These are phyloP conservation scores for Bellardia bayeri DNA, from an alignment of 2,888 invertebrate species.

Conservation along the genomic window DNA sequence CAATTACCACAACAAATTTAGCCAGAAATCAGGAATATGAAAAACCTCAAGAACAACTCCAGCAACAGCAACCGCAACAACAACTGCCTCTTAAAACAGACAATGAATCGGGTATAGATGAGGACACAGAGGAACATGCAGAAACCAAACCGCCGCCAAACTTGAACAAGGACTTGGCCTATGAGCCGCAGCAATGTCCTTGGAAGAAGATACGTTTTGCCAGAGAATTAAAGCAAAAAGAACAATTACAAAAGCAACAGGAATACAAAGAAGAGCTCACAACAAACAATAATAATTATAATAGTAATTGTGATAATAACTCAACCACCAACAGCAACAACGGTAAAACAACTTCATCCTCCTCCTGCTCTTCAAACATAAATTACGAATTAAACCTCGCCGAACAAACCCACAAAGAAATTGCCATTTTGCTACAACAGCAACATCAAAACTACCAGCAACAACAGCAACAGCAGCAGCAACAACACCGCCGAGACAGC, in stretches of 20 bases:
- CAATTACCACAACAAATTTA: slow-evolving; percentile 53
- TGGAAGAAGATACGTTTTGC: slow-evolving; percentile 84
- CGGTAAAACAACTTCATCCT: slow-evolving; percentile 35
- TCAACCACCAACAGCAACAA: slow-evolving; percentile 38
- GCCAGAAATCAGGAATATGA: slow-evolving; percentile 76
- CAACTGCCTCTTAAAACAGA: slow-evolving; percentile 73
- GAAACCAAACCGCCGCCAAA: slow-evolving; percentile 43
- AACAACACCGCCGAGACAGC: slow-evolving; percentile 82
- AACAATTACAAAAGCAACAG: slow-evolving; percentile 77
- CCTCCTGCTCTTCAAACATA: slow-evolving; percentile 45
- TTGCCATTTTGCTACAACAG: slow-evolving; percentile 77
- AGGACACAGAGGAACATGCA: slow-evolving; percentile 77
- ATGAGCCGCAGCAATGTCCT: slow-evolving; percentile 83
- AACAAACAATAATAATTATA: slow-evolving; percentile 28
- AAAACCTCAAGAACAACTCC: slow-evolving; percentile 78
- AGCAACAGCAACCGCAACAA: slow-evolving; percentile 74
- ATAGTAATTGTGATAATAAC: slow-evolving; percentile 49
- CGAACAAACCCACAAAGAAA: slow-evolving; percentile 77
- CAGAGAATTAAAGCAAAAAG: slow-evolving; percentile 83
- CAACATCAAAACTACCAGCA: slow-evolving; percentile 76
- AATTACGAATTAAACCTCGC: slow-evolving; percentile 70
- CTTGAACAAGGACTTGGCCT: slow-evolving; percentile 63
- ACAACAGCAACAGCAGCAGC: slow-evolving; percentile 75
- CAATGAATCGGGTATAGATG: slow-evolving; percentile 79
- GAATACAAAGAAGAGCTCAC: slow-evolving; percentile 50